Evolutionary conservation across 2,113 vertebrate species (phyloP).

Genomic region (Alaudala cheleensis): DNA sequence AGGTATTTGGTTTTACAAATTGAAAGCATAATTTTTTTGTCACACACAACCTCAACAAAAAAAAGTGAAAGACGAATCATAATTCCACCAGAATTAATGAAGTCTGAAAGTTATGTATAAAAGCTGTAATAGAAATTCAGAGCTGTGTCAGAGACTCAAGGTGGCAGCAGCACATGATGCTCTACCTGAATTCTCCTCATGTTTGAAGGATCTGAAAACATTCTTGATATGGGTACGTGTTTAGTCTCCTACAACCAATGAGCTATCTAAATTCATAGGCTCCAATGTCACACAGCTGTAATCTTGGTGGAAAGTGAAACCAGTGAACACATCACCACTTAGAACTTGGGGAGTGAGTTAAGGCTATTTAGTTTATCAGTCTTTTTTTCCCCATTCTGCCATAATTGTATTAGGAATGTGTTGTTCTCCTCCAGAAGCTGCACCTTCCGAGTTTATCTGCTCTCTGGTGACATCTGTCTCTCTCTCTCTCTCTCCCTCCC

Average conservation of each 20-base stretch:
- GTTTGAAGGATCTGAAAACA: slow-evolving; percentile 73
- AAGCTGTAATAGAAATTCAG: slow-evolving; percentile 71
- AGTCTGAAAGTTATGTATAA: slow-evolving; percentile 75
- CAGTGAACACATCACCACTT: slow-evolving; percentile 57
- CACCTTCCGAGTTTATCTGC: slow-evolving; percentile 40
- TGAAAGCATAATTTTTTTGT: slow-evolving; percentile 74
- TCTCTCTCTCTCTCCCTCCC: background rate
- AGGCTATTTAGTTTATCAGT: slow-evolving; percentile 57
- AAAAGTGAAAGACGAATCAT: slow-evolving; percentile 69
- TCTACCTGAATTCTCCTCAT: slow-evolving; percentile 72
- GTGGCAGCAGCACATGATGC: slow-evolving; percentile 39
- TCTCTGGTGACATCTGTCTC: background rate
- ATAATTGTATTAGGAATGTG: slow-evolving; percentile 58
- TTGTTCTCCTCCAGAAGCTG: slow-evolving; percentile 58
- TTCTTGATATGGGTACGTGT: slow-evolving; percentile 66
- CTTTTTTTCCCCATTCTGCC: background rate
- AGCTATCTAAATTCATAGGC: slow-evolving; percentile 85
- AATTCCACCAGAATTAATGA: slow-evolving; percentile 76
- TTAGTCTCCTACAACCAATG: slow-evolving; percentile 84
- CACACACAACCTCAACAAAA: slow-evolving; percentile 64
- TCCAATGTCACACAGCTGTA: slow-evolving; percentile 77
- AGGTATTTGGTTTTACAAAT: slow-evolving; percentile 74
- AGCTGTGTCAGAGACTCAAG: slow-evolving; percentile 56
- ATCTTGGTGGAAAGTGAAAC: slow-evolving; percentile 76
- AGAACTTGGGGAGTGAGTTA: slow-evolving; percentile 62